Percentiles rank a stretch among this genome's conserved stretches.
Conservation (phyloP, 2,888 invertebrate species). For the Volucella zonaria region DNA sequence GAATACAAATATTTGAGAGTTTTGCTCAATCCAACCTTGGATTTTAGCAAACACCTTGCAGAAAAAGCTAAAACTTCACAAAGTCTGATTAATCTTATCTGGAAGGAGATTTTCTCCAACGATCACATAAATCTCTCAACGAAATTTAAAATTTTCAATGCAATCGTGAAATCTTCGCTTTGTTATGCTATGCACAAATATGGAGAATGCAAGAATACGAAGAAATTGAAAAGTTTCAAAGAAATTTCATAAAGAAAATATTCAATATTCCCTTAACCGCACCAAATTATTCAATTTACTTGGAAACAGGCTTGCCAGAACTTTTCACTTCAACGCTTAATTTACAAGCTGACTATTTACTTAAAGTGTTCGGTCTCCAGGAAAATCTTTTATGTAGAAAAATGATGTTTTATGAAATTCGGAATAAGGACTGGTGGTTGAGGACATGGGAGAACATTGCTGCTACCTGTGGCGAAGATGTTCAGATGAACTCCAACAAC, state of each 20-base stretch:
- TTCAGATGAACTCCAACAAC: not conserved
- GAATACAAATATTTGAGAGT: too few relatives aligned
- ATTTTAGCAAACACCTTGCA: too few relatives aligned
- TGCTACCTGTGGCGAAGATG: not conserved
- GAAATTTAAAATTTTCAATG: too few relatives aligned
- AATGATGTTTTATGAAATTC: constrained; percentile 4
- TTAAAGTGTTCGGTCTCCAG: not conserved
- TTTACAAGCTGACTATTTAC: not conserved
- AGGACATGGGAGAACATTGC: not conserved
- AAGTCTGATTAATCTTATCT: too few relatives aligned
- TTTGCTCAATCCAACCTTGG: too few relatives aligned
- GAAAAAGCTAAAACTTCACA: too few relatives aligned
- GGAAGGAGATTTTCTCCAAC: too few relatives aligned
- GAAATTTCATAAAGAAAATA: constrained; percentile 15
- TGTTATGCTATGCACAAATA: too few relatives aligned
- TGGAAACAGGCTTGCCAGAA: constrained; percentile 5
- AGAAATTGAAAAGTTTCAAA: not conserved
- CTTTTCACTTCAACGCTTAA: not conserved
- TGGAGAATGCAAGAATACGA: too few relatives aligned
- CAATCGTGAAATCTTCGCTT: too few relatives aligned
- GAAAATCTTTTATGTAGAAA: not conserved
- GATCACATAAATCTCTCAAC: too few relatives aligned
- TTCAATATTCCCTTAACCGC: not conserved
- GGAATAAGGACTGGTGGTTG: constrained; percentile 11
- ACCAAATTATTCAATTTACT: constrained; percentile 1